Evolutionary conservation across 2,888 invertebrate species (phyloP), one percentile per base, ranked within the genome.

Genomic region (Machimus atricapillus): DNA sequence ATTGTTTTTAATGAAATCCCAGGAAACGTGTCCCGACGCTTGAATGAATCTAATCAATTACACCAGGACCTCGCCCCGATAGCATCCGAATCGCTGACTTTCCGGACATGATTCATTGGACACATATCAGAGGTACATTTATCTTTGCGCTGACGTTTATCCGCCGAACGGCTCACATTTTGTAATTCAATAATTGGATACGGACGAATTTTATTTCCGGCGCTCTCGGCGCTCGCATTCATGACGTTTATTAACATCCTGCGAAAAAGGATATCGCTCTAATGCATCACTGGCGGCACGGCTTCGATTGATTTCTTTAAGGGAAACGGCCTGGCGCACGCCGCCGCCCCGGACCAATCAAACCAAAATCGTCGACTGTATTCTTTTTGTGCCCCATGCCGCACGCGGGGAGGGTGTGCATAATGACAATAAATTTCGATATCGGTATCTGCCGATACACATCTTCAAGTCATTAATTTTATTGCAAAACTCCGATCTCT

Each of bases 391-490:
- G 40, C 12, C 40, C 14, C 73, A 19, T 77, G 52, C 31, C 12
- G 4, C n/a, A 52, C 9, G 40, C 46, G 73, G 76, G 77, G 52
- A 86, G 87, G 87, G 87, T 87, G 87, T 87, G 86, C 87, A 87
- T 87, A 82, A 88, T 87, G 87, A 87, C 87, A 88, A 88, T 88
- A 88, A 88, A 88, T 88, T 88, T 87, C 78, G 86, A 87, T 88
- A 88, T 88, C 87, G 87, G 85, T 81, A 86, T 86, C 81, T 85
- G 85, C 76, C 86, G 87, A 86, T 86, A 87, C 76, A 88, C 86
- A 88, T 88, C 88, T 88, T 85, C 88, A 88, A 88, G 88, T 88
- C 88, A 88, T 88, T 88, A 88, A 88, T 88, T 88, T 88, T 88
- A 88, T 88, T 88, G 88, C 87, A 74, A 87, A 87, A 86, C 37